Evolutionary conservation across 2,888 invertebrate genomes (phyloP).

Genomic region (Pollenia griseotomentosa): DNA sequence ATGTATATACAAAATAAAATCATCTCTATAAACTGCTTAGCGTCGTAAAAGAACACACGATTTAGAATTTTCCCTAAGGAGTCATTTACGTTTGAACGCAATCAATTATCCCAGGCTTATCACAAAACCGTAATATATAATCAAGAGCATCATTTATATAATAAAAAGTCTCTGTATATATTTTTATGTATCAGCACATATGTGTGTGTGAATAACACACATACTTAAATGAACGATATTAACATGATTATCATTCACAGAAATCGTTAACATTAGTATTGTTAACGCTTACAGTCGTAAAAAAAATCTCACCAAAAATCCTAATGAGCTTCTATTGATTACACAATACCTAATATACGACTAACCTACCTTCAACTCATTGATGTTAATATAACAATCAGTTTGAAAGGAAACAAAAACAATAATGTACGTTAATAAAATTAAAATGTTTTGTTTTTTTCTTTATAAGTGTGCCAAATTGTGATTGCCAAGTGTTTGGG

Average conservation of each 20-base stretch:
- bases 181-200: background rate
- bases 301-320: conserved; percentile 48
- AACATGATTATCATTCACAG: conserved; percentile 55
- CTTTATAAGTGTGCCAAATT: background rate
- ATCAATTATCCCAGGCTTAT: conserved; percentile 72
- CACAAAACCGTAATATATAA: conserved; percentile 63
- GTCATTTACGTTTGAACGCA: conserved; percentile 70
- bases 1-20: conserved; percentile 37
- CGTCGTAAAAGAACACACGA: conserved; percentile 58
- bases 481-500: background rate
- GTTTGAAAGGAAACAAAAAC: conserved; percentile 14
- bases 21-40: conserved; percentile 52
- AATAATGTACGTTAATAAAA: conserved; percentile 16
- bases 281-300: conserved; percentile 42
- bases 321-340: conserved; percentile 62
- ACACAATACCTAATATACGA: conserved; percentile 13
- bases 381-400: background rate
- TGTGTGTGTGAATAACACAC: background rate
- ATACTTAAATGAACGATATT: conserved; percentile 31
- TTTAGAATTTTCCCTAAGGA: conserved; percentile 67
- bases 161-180: background rate
- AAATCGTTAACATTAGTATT: conserved; percentile 51
- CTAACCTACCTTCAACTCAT: background rate
- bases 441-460: conserved; percentile 20
- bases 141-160: conserved; percentile 48